phyloP scores from a whole-genome alignment of 2,113 vertebrate genomes.

The Cyprinodon brontotheroides region DNA sequence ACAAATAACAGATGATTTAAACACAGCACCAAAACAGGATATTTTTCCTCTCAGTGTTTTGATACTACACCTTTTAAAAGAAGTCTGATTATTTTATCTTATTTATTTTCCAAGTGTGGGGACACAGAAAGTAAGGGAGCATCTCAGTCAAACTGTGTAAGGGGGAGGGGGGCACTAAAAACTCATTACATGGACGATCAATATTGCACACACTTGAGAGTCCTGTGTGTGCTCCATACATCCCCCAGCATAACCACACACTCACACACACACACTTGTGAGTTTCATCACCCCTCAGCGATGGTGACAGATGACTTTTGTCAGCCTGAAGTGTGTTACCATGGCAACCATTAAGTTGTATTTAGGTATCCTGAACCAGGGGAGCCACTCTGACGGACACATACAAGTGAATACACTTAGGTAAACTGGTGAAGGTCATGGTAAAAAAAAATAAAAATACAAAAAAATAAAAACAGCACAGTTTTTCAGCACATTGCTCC shows the following conservation, averaged over 20 bases:
- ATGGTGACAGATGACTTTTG: constrained; percentile 76
- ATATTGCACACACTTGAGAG: constrained; percentile 72
- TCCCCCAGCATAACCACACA: constrained; percentile 21
- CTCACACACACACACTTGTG: constrained; percentile 31
- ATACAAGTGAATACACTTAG: constrained; percentile 18
- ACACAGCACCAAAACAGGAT: neutral
- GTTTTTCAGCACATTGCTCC: constrained; percentile 23
- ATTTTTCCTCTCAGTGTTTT: constrained; percentile 4
- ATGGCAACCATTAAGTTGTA: constrained; percentile 70
- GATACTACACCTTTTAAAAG: constrained; percentile 17
- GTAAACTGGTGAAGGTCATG: constrained; percentile 53
- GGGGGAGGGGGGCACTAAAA: constrained; percentile 75
- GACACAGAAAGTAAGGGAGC: constrained; percentile 43
- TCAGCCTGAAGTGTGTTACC: constrained; percentile 69
- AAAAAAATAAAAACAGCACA: constrained; percentile 25
- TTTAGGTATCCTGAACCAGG: constrained; percentile 50
- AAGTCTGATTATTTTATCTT: constrained; percentile 47
- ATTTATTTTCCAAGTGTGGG: constrained; percentile 40
- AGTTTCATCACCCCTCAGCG: constrained; percentile 58
- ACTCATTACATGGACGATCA: constrained; percentile 78
- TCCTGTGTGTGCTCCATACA: constrained; percentile 23
- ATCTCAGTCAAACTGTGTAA: constrained; percentile 62
- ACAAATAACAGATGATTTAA: neutral
- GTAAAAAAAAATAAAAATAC: constrained; percentile 13
- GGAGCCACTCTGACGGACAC: constrained; percentile 30